These are phyloP conservation scores for Kradibia gibbosae DNA, from an alignment of 1,140 invertebrate species.

Conservation along the genomic window DNA sequence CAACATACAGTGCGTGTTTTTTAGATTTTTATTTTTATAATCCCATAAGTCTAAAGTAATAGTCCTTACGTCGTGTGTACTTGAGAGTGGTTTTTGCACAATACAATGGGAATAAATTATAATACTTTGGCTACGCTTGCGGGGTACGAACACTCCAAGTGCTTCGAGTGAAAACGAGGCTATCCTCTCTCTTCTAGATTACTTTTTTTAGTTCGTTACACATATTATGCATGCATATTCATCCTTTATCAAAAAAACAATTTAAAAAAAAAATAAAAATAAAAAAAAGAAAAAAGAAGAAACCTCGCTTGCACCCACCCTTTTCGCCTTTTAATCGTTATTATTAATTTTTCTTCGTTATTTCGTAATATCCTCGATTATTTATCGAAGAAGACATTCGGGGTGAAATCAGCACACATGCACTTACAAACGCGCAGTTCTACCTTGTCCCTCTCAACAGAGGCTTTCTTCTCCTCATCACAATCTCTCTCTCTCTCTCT, in stretches of 20 bases:
- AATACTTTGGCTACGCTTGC: constrained; percentile 72
- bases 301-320: constrained; percentile 36
- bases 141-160: constrained; percentile 63
- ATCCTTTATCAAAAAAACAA: neutral
- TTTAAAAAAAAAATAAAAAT: neutral
- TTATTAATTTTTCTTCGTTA: constrained; percentile 38
- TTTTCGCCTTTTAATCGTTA: constrained; percentile 36
- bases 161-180: constrained; percentile 56
- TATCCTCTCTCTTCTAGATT: neutral
- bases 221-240: constrained; percentile 40
- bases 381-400: neutral
- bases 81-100: constrained; percentile 69
- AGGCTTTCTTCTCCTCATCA: constrained; percentile 28
- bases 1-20: constrained; percentile 60
- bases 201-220: constrained; percentile 30
- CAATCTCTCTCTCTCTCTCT: constrained; percentile 7
- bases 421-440: constrained; percentile 16
- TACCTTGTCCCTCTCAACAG: constrained; percentile 1
- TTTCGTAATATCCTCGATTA: constrained; percentile 41
- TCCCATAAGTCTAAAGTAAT: constrained; percentile 72
- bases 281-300: constrained; percentile 5
- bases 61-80: constrained; percentile 70
- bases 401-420: neutral
- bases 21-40: constrained; percentile 72
- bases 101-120: constrained; percentile 74